These are phyloP conservation scores for Apomyelois bistriatella DNA, from an alignment of 2,888 invertebrate species.

Conservation along the genomic window DNA sequence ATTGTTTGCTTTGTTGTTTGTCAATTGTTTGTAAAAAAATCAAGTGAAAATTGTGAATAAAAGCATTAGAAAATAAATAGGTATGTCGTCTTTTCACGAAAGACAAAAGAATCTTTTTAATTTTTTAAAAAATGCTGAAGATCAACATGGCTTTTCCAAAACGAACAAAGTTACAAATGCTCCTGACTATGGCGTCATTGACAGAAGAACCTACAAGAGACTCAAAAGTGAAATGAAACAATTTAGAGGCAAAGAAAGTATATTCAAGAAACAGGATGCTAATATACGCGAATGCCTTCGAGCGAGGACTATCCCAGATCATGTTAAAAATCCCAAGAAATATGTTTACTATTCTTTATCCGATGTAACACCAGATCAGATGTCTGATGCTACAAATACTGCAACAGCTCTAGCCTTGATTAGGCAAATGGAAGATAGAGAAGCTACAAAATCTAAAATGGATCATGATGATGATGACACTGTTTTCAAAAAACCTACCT, in stretches of 20 bases:
- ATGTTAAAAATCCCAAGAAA: conserved; percentile 87
- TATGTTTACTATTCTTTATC: conserved; percentile 90
- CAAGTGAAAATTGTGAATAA: background rate
- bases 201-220: conserved; percentile 54
- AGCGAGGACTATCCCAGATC: conserved; percentile 57
- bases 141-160: conserved; percentile 64
- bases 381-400: conserved; percentile 88
- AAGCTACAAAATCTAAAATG: conserved; percentile 35
- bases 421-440: conserved; percentile 82
- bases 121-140: conserved; percentile 83
- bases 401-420: conserved; percentile 89
- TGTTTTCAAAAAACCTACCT: conserved; percentile 65
- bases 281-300: conserved; percentile 81
- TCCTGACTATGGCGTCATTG: conserved; percentile 52
- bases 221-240: conserved; percentile 78
- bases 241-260: conserved; percentile 86
- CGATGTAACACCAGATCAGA: conserved; percentile 87
- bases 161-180: conserved; percentile 46
- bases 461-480: conserved; percentile 45
- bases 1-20: no score
- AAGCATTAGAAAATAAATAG: conserved; percentile 3
- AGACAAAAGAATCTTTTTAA: conserved; percentile 86
- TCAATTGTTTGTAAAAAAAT: no score
- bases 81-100: conserved; percentile 73
- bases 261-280: conserved; percentile 87